These are phyloP conservation scores for Galaxias olidus DNA, from an alignment of 2,797 vertebrate species.

Conservation along the genomic window DNA sequence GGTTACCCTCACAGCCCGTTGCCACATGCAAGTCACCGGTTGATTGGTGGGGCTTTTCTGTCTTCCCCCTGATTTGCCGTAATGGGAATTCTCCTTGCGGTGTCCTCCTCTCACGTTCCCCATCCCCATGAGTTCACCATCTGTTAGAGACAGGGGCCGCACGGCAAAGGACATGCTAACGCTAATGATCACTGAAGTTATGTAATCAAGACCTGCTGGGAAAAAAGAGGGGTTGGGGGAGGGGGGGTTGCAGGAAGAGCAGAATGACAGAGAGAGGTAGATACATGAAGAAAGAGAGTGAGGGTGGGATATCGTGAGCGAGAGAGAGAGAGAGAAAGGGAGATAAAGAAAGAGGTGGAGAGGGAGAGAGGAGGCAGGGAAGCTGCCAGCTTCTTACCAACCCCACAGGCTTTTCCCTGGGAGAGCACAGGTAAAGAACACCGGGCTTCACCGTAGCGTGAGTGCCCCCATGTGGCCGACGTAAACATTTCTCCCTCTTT, in stretches of 20 bases:
- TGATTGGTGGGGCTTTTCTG: conserved; percentile 29
- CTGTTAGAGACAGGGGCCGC: conserved; percentile 44
- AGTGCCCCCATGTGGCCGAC: conserved; percentile 74
- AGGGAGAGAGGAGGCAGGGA: no score
- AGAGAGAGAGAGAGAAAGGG: conserved; percentile 5
- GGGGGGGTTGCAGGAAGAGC: background rate
- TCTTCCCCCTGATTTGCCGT: background rate
- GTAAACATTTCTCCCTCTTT: background rate
- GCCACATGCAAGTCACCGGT: conserved; percentile 28
- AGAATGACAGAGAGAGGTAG: conserved; percentile 15
- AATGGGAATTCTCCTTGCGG: conserved; percentile 6
- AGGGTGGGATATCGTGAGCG: conserved; percentile 7
- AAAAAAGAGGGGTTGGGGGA: background rate
- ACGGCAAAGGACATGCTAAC: conserved; percentile 41
- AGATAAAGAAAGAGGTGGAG: background rate
- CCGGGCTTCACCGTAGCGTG: conserved; percentile 45
- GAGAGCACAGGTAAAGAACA: conserved; percentile 1
- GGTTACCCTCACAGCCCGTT: conserved; percentile 6
- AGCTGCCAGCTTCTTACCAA: conserved; percentile 28
- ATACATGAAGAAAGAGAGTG: conserved; percentile 18
- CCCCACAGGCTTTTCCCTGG: conserved; percentile 30
- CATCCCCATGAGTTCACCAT: conserved; percentile 58
- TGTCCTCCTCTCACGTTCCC: conserved; percentile 20
- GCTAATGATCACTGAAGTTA: conserved; percentile 64
- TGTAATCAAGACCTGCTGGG: conserved; percentile 50